Evolutionary conservation across 2,113 vertebrate genomes (phyloP), one percentile per base, ranked within the genome.

Genomic region (Salvelinus sp.): DNA sequence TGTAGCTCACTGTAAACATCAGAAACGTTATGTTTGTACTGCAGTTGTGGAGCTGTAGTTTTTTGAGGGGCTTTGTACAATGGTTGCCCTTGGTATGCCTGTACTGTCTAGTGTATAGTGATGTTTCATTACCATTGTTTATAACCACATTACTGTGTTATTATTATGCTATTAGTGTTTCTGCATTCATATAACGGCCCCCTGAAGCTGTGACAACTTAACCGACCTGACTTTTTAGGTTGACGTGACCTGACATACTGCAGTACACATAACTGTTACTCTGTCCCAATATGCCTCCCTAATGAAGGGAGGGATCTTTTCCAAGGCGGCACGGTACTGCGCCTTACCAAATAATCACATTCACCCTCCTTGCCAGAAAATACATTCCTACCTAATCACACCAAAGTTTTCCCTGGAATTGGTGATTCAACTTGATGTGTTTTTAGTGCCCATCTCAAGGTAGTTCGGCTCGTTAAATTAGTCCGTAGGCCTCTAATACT

Each of bases 391-490:
- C 30, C 79, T 88, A 78, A 88, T 91, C 77, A 86, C 28, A 44
- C 38, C 38, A 73, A 30, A 70, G 6, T 4, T n/a, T 62, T 62
- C 79, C 33, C 77, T 81, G 79, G 77, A 68, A 62, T 48, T 76
- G 74, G 60, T 3, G 6, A 10, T 79, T 25, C 18, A 76, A 57
- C 38, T 10, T 75, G 25, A 64, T 81, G 84, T 70, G 70, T 70
- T 77, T 81, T 38, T 33, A 27, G 25, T 22, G 18, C 58, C 2
- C 38, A 44, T 44, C 85, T 91, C 85, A 91, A 90, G 87, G 89
- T 82, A 78, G 85, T 78, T 68, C 74, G 60, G 62, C 81, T 91
- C 85, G 89, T 89, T 88, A 92, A 89, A 86, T 22, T 38, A 73
- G 83, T 72, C 77, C 68, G 70, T 3, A 60, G 71, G 62, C 48